A percentile compares a stretch with the other conserved stretches of the same genome.
These are phyloP conservation scores for Thripadectes ignobilis DNA, from an alignment of 2,797 vertebrate species.

Conservation along the genomic window DNA sequence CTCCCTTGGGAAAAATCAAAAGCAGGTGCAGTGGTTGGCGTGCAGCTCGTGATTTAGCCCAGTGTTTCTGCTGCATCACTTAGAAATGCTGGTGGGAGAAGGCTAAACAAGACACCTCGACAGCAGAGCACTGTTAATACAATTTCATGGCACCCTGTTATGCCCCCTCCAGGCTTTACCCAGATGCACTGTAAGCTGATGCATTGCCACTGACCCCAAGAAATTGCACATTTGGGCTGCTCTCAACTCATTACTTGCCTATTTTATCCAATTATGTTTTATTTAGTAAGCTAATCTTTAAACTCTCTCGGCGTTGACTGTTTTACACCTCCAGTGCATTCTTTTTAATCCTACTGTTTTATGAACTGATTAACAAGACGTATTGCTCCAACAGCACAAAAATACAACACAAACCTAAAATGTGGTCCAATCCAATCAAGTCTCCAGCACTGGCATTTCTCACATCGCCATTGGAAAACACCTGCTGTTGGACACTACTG, in stretches of 20 bases:
- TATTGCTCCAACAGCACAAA: background rate
- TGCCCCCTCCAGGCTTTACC: background rate
- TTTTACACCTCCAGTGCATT: background rate
- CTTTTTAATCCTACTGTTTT: background rate
- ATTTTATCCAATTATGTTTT: conserved; percentile 12
- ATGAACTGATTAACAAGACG: conserved; percentile 8
- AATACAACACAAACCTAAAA: background rate
- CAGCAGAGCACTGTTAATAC: background rate
- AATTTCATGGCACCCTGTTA: background rate
- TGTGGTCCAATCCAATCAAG: background rate
- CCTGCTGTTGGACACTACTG: background rate
- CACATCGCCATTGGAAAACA: background rate
- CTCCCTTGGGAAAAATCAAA: background rate
- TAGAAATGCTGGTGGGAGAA: background rate
- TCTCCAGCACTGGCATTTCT: background rate
- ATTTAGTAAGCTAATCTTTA: conserved; percentile 21
- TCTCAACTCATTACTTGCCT: background rate
- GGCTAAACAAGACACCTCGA: background rate
- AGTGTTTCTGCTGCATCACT: background rate
- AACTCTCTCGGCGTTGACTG: background rate
- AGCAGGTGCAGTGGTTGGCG: background rate
- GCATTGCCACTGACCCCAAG: background rate
- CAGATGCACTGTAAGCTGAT: background rate
- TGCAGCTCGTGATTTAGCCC: background rate
- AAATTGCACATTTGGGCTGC: background rate